Evolutionary conservation across 2,113 vertebrate genomes (phyloP).

Genomic region (human): GRCh38 chr3:139299501-139300000

Average conservation of each 20-base stretch:
- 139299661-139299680: constrained; percentile 60
- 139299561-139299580: not conserved
- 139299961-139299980: not conserved
- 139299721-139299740: constrained; percentile 53
- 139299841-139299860: not conserved
- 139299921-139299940: rapidly evolving
- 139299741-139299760: not conserved
- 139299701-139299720: constrained; percentile 62
- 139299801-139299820: not conserved
- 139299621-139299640: constrained; percentile 47
- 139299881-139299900: not conserved
- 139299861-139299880: not conserved
- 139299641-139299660: constrained; percentile 35
- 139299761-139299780: not conserved
- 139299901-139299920: not conserved
- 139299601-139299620: not conserved
- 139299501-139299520: not conserved
- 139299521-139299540: not conserved
- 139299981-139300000: not conserved
- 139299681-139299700: constrained; percentile 60
- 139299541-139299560: not conserved
- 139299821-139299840: not conserved
- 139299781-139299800: not conserved
- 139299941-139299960: not conserved
- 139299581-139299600: not conserved